Evolutionary conservation across 1,140 invertebrate species (phyloP).

Genomic region (Anastrepha obliqua): DNA sequence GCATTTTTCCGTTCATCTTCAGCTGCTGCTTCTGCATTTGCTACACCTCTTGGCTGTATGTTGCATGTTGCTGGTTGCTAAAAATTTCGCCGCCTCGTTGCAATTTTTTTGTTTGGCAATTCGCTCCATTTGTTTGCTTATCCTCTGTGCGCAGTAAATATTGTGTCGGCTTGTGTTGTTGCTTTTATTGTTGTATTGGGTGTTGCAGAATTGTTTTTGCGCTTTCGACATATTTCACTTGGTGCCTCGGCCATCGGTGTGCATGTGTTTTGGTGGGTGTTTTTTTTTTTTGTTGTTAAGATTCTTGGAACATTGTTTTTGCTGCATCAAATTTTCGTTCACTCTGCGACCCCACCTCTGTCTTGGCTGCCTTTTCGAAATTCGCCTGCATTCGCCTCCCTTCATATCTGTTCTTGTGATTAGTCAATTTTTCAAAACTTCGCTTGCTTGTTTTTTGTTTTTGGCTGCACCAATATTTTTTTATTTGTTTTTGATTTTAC

Average conservation of each 20-base stretch:
- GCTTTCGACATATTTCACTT: background rate
- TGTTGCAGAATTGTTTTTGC: conserved; percentile 19
- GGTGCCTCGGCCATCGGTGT: background rate
- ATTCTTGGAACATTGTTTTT: background rate
- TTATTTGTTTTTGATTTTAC: background rate
- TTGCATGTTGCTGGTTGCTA: background rate
- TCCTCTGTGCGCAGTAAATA: conserved; percentile 19
- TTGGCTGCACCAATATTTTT: background rate
- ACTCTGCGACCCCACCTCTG: background rate
- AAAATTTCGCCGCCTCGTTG: conserved; percentile 8
- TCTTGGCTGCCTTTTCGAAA: background rate
- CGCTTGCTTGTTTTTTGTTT: background rate
- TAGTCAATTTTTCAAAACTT: conserved; percentile 30
- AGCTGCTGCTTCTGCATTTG: background rate
- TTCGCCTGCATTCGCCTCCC: background rate
- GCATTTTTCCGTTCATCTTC: conserved; percentile 21
- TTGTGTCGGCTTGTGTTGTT: background rate
- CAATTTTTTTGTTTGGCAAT: background rate
- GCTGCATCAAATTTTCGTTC: background rate
- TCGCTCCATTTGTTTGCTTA: conserved; percentile 39
- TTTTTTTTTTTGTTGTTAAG: no score
- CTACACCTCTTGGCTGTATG: background rate
- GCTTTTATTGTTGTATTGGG: conserved; percentile 20
- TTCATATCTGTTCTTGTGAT: conserved; percentile 37
- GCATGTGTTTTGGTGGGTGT: background rate